Conservation (phyloP, 2,113 vertebrate genomes). For the Trematocara nigrifrons region DNA sequence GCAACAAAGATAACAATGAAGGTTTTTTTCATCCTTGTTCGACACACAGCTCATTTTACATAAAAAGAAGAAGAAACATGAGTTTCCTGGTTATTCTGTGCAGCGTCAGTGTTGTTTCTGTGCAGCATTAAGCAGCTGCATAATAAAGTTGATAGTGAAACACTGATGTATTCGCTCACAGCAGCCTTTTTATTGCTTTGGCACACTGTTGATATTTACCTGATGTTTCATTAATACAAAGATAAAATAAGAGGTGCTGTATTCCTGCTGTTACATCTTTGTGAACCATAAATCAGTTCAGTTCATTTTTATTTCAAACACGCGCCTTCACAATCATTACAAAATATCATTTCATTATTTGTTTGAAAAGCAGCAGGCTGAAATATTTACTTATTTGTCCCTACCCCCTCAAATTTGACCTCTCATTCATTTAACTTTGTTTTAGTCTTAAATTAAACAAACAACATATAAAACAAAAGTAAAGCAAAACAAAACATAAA, state of each 20-base stretch:
- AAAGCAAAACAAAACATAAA: no score
- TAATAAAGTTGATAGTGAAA: not conserved
- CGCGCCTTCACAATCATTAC: no score
- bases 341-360: no score
- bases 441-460: no score
- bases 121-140: not conserved
- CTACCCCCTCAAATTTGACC: no score
- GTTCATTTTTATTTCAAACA: no score
- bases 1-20: not conserved
- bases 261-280: not conserved
- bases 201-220: not conserved
- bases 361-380: no score
- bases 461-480: no score
- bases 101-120: not conserved
- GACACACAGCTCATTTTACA: not conserved
- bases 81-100: not conserved
- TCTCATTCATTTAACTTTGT: no score
- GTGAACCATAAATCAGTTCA: not conserved
- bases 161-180: not conserved
- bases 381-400: no score
- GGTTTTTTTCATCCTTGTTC: rapidly evolving
- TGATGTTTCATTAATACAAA: not conserved
- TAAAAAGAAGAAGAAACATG: not conserved
- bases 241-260: not conserved
- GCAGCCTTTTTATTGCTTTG: not conserved